phyloP scores from a whole-genome alignment of 1,140 invertebrate species.

The Arctopsyche grandis region DNA sequence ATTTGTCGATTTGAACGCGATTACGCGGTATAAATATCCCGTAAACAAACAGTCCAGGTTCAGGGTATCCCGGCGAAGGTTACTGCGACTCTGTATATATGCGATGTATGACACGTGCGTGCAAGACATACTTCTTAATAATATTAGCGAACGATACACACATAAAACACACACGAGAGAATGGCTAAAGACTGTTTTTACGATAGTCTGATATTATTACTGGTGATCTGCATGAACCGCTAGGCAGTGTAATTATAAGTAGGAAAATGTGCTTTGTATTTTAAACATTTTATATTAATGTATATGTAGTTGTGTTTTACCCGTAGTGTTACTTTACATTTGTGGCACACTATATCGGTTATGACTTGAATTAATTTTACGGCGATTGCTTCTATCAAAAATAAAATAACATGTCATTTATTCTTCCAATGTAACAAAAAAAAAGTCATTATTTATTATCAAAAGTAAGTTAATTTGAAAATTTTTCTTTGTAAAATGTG shows the following conservation, averaged over 20 bases:
- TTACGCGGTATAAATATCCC: no score
- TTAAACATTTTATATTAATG: constrained; percentile 43
- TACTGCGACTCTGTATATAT: constrained; percentile 9
- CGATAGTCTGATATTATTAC: constrained; percentile 50
- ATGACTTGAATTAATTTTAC: background rate
- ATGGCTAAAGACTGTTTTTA: constrained; percentile 49
- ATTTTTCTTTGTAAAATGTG: no score
- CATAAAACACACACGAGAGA: constrained; percentile 21
- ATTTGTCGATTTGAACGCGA: no score
- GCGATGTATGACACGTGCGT: constrained; percentile 5
- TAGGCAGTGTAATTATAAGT: constrained; percentile 45
- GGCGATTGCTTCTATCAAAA: background rate
- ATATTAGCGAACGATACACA: background rate
- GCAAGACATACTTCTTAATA: background rate
- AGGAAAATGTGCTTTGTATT: constrained; percentile 44
- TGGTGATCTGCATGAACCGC: constrained; percentile 47
- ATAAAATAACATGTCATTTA: background rate
- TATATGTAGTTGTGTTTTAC: constrained; percentile 41
- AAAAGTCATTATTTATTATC: background rate
- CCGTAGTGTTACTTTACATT: constrained; percentile 35
- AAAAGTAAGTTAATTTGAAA: background rate
- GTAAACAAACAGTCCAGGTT: no score
- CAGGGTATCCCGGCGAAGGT: background rate
- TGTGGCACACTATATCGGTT: constrained; percentile 37
- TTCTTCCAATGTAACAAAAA: background rate